Percentiles rank a stretch among this genome's conserved stretches.
These are phyloP conservation scores for Lagopus muta DNA, from an alignment of 2,113 vertebrate genomes.

Conservation along the genomic window DNA sequence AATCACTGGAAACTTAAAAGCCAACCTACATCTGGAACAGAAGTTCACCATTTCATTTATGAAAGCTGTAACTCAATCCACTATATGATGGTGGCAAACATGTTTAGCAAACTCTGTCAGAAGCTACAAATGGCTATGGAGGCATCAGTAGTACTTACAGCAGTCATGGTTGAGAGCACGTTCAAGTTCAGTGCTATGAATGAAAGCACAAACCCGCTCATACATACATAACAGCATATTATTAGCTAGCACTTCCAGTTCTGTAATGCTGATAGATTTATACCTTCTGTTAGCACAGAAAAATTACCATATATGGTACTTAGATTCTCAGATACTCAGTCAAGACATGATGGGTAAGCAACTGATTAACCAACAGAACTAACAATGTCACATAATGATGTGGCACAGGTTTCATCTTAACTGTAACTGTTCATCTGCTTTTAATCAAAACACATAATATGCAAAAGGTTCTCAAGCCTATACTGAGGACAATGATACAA, in stretches of 20 bases:
- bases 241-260: background rate
- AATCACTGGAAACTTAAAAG: background rate
- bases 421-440: background rate
- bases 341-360: background rate
- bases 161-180: background rate
- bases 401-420: background rate
- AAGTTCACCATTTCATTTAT: background rate
- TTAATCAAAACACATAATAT: background rate
- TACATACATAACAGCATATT: background rate
- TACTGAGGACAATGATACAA: rapidly evolving
- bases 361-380: background rate
- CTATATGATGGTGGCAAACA: background rate
- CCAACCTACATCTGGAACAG: background rate
- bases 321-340: background rate
- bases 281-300: background rate
- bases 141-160: background rate
- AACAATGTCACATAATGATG: background rate
- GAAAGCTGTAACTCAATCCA: background rate
- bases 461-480: background rate
- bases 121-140: background rate
- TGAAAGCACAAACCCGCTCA: background rate
- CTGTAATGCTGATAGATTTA: rapidly evolving
- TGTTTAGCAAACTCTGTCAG: rapidly evolving
- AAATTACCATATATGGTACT: background rate
- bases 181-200: background rate